Evolutionary conservation across 2,113 vertebrate genomes (phyloP), one percentile per base, ranked within the genome.

Genomic region (Strix aluco): DNA sequence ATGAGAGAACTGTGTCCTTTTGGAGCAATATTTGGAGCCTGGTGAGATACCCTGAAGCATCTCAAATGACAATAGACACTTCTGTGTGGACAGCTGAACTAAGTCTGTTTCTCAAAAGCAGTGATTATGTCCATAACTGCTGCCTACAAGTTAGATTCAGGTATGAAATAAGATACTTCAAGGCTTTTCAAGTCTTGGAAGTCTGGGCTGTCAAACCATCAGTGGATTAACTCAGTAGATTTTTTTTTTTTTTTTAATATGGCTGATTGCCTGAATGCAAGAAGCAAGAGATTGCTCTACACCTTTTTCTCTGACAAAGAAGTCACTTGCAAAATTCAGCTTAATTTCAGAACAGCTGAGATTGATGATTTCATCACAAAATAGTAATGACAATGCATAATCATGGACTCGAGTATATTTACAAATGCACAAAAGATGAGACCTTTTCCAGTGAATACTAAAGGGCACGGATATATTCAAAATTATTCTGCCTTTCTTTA

Each of bases 401-500:
- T 86, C 80, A 92, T 27, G 23, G 77, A 6, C 51, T 78, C 2
- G 2, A 75, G 32, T 40, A 13, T 69, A 57, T 81, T 94, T 82
- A 87, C 51, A 88, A 75, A 75, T 23, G 59, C 52, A 77, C 44
- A 15, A 36, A 81, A 92, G 54, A 61, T 36, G 25, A 92, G 66
- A 61, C 57, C 18, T 83, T 78, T 96, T 22, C 30, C 55, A 61
- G 61, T 20, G 90, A 96, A 54, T 57, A 83, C 81, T 1, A 62
- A 40, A 78, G 58, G 32, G 27, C 67, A 54, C 0, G 1, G 61
- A 57, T 61, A n/a, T 44, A 29, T 10, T 92, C 52, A 63, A 72
- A 96, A 92, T 88, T 54, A 81, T 81, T 69, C 89, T 73, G n/a
- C 34, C 30, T 94, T 94, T 88, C 59, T 79, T 86, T 51, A 73